These are phyloP conservation scores for Atherix ibis DNA, from an alignment of 2,888 invertebrate species.

Conservation along the genomic window DNA sequence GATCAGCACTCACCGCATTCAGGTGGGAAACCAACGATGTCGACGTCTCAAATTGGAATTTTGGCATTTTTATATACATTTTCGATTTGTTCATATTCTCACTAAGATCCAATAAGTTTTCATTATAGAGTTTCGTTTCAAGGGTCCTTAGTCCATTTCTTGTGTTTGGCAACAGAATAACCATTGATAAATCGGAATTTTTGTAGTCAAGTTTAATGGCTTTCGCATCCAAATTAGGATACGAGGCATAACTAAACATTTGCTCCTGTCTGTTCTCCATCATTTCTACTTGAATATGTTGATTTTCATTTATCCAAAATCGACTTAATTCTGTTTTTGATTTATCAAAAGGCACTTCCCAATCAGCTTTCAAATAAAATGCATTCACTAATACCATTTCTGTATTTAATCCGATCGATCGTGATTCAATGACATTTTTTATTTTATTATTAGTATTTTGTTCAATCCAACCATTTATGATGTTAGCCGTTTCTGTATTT, in stretches of 20 bases:
- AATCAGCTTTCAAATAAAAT: slow-evolving; percentile 66
- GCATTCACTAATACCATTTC: slow-evolving; percentile 59
- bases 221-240: slow-evolving; percentile 32
- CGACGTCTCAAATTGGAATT: too few relatives aligned
- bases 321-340: slow-evolving; percentile 40
- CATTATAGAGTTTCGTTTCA: slow-evolving; percentile 39
- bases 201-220: slow-evolving; percentile 57
- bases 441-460: slow-evolving; percentile 62
- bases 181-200: slow-evolving; percentile 52
- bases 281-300: slow-evolving; percentile 45
- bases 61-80: slow-evolving; percentile 52
- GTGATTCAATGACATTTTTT: slow-evolving; percentile 45
- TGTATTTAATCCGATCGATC: slow-evolving; percentile 38
- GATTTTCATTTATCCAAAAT: slow-evolving; percentile 42
- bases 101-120: slow-evolving; percentile 36
- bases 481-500: slow-evolving; percentile 31
- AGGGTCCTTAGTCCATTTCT: slow-evolving; percentile 43
- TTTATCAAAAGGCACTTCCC: slow-evolving; percentile 32
- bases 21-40: too few relatives aligned
- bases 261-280: slow-evolving; percentile 38
- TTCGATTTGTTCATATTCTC: slow-evolving; percentile 33
- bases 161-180: slow-evolving; percentile 55
- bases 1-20: too few relatives aligned
- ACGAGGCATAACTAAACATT: slow-evolving; percentile 31
- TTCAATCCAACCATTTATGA: slow-evolving; percentile 64